Conservation (phyloP, 2,797 vertebrate species). For the Trichosurus vulpecula region DNA sequence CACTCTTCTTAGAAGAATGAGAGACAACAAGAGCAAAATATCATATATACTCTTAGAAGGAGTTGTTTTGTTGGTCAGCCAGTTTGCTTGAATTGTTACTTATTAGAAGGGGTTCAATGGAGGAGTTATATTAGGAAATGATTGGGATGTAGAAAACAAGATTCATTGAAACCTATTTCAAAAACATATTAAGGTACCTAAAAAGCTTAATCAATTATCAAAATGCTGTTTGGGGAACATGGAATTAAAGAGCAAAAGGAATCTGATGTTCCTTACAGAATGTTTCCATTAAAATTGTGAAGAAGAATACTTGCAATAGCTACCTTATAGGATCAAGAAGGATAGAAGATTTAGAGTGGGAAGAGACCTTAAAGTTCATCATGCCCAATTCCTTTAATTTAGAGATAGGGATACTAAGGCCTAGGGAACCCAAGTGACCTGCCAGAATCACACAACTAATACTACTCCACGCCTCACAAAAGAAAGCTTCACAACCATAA, state of each 20-base stretch:
- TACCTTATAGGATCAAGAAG: neutral
- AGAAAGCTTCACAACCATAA: neutral
- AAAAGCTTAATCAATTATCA: neutral
- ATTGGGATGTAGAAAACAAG: neutral
- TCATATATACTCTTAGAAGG: neutral
- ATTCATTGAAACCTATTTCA: neutral
- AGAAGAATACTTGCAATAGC: neutral
- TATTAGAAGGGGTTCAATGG: neutral
- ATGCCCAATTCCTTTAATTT: neutral
- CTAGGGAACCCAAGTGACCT: neutral
- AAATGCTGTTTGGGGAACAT: neutral
- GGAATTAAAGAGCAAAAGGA: neutral
- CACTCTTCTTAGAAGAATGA: neutral
- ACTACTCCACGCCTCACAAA: neutral
- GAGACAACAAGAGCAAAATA: neutral
- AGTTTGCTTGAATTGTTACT: neutral
- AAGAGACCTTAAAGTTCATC: neutral
- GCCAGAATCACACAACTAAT: neutral
- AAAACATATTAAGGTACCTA: neutral
- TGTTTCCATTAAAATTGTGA: neutral
- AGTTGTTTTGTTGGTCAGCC: neutral
- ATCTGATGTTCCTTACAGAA: neutral
- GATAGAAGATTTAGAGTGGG: neutral
- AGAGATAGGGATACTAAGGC: neutral
- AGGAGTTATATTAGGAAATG: neutral